Base-by-base conservation (phyloP, 37 sponge, comb jelly and placozoan species). In the Geodia barretti region DNA sequence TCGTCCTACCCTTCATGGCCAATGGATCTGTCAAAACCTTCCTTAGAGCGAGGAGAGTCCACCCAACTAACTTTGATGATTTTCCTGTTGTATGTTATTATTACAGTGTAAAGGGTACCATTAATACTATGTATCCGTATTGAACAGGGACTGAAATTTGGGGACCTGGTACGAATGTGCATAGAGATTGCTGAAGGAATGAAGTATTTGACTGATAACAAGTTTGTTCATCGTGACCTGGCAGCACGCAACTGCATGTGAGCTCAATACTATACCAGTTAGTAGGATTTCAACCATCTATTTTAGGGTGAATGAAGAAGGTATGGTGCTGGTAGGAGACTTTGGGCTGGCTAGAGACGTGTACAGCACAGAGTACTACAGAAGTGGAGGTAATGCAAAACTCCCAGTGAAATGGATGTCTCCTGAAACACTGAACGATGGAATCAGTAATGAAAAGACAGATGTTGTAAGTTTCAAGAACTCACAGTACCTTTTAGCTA, bases 391-490 rank as follows among this genome's bases (percentile, higher is more conserved):
- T 32, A 37, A 26, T 26, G 41, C 40, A 26, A 73, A 74, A n/a
- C 66, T 73, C 1, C 83, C 83, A 26, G 75, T 83, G 32, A 83
- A 83, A 29, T 83, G 83, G 83, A 70, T 83, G 74, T 20, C 83
- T 41, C 83, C 83, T 25, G 83, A 83, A 58, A 63, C 64, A 25
- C 75, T 83, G 31, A 28, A 74, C 37, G 83, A 83, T 71, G 62
- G 28, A 40, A 83, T 83, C 1, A 73, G 64, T 58, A 73, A 60
- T 4, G 83, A 83, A 59, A 83, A 73, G 60, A 74, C 83, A 29
- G 83, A 83, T 63, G 75, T 83, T 1, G 83, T 83, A 62, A 79
- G 79, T 5, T n/a, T n/a, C n/a, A n/a, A n/a, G n/a, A n/a, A n/a
- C n/a, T n/a, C n/a, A n/a, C n/a, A n/a, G n/a, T n/a, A n/a, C n/a